Base-by-base conservation (phyloP, 2,888 invertebrate genomes). In the Anthophora plumipes region DNA sequence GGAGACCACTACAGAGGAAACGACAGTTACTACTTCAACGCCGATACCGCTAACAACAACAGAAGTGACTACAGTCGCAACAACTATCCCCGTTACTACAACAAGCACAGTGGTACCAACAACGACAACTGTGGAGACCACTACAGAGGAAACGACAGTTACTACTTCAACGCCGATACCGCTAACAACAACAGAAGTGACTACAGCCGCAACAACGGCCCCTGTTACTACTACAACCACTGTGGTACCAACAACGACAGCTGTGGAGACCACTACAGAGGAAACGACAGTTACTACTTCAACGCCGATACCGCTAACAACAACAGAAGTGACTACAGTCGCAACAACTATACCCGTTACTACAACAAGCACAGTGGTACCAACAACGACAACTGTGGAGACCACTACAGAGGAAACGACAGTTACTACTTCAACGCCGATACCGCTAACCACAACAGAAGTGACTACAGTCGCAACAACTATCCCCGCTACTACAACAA, bases 291-390 rank as follows among this genome's bases (percentile, higher is more conserved):
- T 12, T 39, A 22, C 41, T 1, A 25, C 14, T 2, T 1, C 31
- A 11, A 70, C 83, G 74, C 74, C 86, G 7, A 84, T 88, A 84
- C 86, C 46, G 6, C 2, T 14, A 4, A 1, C 31, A 4, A 31
- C 31, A 31, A 31, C 31, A 31, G 31, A 31, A 31, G 4, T 4
- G 31, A 31, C 4, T 31, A 31, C 31, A n/a, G n/a, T n/a, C n/a
- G n/a, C n/a, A 4, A 31, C 31, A 31, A 3, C 31, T 31, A 1
- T 31, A 31, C 1, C 31, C 31, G 31, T 31, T 1, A 31, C 31
- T 31, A 31, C 31, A 4, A 31, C 31, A 31, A 31, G 2, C 4
- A 31, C 2, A 31, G 31, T 31, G 31, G 31, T 3, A 4, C 31
- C 31, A 31, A 31, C 31, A 4, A 31, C 31, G 4, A 31, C 31